phyloP scores from a whole-genome alignment of 2,113 vertebrate species.

The Chlamydotis undulata region DNA sequence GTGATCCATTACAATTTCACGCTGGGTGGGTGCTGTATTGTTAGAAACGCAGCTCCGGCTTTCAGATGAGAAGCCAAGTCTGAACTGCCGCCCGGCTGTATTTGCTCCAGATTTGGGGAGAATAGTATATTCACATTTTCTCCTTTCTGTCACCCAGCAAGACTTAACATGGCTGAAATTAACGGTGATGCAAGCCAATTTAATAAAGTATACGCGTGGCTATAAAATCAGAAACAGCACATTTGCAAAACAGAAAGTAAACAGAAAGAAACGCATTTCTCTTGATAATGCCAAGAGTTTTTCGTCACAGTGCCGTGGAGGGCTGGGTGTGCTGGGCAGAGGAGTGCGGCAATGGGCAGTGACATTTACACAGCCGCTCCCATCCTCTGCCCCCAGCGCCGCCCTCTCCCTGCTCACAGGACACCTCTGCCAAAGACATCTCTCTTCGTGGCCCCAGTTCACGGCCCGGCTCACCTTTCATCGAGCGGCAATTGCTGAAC shows the following conservation, averaged over 20 bases:
- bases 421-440: not conserved
- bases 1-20: slow-evolving; percentile 34
- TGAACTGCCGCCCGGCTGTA: not conserved
- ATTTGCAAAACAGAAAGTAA: not conserved
- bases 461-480: not conserved
- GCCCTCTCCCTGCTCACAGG: not conserved
- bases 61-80: slow-evolving; percentile 28
- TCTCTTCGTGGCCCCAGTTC: accelerated
- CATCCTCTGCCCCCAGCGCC: not conserved
- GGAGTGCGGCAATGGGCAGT: not conserved
- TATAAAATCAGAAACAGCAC: not conserved
- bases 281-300: not conserved
- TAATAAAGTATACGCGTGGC: accelerated
- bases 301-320: accelerated
- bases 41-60: not conserved
- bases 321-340: not conserved
- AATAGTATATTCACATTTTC: not conserved
- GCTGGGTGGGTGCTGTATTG: slow-evolving; percentile 47
- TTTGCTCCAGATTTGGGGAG: not conserved
- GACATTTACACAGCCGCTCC: not conserved
- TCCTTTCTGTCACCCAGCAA: not conserved
- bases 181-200: not conserved
- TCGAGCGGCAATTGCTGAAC: not conserved
- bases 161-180: not conserved
- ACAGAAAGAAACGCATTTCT: not conserved